Percentiles rank a stretch among this genome's conserved stretches.
phyloP scores from a whole-genome alignment of 2,888 invertebrate species.

The Calameuta pallipes region DNA sequence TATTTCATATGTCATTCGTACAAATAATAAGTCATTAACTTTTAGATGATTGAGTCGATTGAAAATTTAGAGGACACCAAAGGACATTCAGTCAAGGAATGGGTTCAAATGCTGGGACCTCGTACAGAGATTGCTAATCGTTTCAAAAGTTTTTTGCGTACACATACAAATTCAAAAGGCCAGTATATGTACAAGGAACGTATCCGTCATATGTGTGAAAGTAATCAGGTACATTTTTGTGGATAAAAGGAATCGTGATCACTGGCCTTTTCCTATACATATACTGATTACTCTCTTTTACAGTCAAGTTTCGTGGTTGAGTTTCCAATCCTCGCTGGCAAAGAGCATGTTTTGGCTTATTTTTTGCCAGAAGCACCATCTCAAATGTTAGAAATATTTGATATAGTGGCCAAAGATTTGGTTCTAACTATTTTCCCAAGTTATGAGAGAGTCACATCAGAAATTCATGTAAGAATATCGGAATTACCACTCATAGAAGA shows the following conservation, averaged over 20 bases:
- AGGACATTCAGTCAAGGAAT: slow-evolving; percentile 93
- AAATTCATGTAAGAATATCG: slow-evolving; percentile 95
- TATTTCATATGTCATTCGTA: background rate
- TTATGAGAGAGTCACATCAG: slow-evolving; percentile 92
- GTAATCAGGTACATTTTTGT: slow-evolving; percentile 72
- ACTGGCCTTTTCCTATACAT: background rate
- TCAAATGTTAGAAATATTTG: slow-evolving; percentile 96
- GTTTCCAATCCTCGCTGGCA: slow-evolving; percentile 89
- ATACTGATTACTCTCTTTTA: slow-evolving; percentile 24
- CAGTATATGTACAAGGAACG: slow-evolving; percentile 92
- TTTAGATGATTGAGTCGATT: slow-evolving; percentile 89
- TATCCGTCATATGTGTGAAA: slow-evolving; percentile 94
- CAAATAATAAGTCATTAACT: slow-evolving; percentile 12
- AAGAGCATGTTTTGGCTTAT: slow-evolving; percentile 94
- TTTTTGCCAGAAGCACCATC: slow-evolving; percentile 97
- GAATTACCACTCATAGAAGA: slow-evolving; percentile 97
- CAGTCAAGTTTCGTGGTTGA: slow-evolving; percentile 90
- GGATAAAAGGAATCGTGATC: background rate
- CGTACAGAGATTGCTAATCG: slow-evolving; percentile 95
- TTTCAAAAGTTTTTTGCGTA: slow-evolving; percentile 92
- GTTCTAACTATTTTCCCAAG: slow-evolving; percentile 95
- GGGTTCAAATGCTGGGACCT: slow-evolving; percentile 96
- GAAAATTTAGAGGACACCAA: slow-evolving; percentile 98
- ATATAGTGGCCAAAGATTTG: slow-evolving; percentile 92
- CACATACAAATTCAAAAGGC: slow-evolving; percentile 87